Evolutionary conservation across 2,888 invertebrate species (phyloP).

Genomic region (Stenotaenia linearis): DNA sequence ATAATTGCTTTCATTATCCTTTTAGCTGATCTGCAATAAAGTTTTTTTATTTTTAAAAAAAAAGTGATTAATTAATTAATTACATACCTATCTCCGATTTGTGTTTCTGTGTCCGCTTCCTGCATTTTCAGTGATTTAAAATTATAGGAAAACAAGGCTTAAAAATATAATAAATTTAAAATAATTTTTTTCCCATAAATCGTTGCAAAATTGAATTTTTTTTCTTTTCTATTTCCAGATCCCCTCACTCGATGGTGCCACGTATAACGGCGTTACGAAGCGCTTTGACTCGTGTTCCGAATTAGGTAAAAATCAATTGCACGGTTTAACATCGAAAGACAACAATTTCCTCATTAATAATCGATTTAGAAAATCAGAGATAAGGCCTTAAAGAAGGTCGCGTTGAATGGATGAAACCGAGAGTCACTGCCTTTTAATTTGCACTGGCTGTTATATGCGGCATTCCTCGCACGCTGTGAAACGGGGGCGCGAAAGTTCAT

Average conservation of each 20-base stretch:
- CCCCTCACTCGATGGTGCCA: not conserved
- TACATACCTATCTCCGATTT: not conserved
- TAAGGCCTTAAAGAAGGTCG: not conserved
- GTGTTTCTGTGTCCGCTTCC: not conserved
- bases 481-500: not conserved
- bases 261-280: not conserved
- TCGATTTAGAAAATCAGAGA: not conserved
- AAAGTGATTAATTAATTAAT: no score
- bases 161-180: not conserved
- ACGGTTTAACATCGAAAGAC: not conserved
- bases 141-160: not conserved
- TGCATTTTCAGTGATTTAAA: not conserved
- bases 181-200: not conserved
- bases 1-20: not conserved
- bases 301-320: not conserved
- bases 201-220: not conserved
- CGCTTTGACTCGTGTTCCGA: not conserved
- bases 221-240: not conserved
- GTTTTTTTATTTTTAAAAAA: no score
- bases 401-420: not conserved
- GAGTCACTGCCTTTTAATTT: constrained; percentile 11
- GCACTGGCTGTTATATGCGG: not conserved
- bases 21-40: not conserved
- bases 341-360: not conserved
- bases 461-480: not conserved